These are phyloP conservation scores for Dolomedes plantarius DNA, from an alignment of 2,888 invertebrate species.

Conservation along the genomic window DNA sequence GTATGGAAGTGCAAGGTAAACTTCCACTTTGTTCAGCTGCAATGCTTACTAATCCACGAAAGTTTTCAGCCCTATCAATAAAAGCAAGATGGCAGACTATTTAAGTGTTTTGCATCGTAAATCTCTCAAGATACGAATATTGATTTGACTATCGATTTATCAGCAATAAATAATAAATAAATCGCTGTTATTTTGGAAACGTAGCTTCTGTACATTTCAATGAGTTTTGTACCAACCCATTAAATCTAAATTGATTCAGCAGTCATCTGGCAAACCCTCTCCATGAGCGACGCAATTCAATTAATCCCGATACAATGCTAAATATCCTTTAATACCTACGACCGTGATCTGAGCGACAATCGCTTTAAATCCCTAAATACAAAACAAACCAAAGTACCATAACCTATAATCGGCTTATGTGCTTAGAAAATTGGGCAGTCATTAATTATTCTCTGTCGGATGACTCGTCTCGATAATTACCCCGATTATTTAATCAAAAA, in stretches of 20 bases:
- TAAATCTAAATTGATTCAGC: background rate
- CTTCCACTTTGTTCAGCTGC: too few relatives aligned
- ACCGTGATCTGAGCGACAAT: background rate
- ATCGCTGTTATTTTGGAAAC: too few relatives aligned
- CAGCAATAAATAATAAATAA: too few relatives aligned
- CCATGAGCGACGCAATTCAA: background rate
- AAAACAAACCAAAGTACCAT: background rate
- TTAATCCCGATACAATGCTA: background rate
- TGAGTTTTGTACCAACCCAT: too few relatives aligned
- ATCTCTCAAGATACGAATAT: too few relatives aligned
- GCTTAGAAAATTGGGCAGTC: background rate
- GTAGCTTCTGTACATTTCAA: too few relatives aligned
- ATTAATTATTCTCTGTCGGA: background rate
- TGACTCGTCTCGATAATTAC: background rate
- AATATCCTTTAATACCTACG: background rate
- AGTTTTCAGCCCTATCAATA: too few relatives aligned
- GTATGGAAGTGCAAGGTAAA: too few relatives aligned
- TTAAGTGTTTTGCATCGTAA: too few relatives aligned
- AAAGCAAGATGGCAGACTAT: too few relatives aligned
- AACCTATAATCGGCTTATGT: slow-evolving; percentile 8
- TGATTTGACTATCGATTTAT: too few relatives aligned
- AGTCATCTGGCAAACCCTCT: background rate
- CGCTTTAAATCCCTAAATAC: background rate
- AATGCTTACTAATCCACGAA: too few relatives aligned
- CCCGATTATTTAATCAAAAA: background rate